These are phyloP conservation scores for Triops cancriformis DNA, from an alignment of 1,140 invertebrate species.

Conservation along the genomic window DNA sequence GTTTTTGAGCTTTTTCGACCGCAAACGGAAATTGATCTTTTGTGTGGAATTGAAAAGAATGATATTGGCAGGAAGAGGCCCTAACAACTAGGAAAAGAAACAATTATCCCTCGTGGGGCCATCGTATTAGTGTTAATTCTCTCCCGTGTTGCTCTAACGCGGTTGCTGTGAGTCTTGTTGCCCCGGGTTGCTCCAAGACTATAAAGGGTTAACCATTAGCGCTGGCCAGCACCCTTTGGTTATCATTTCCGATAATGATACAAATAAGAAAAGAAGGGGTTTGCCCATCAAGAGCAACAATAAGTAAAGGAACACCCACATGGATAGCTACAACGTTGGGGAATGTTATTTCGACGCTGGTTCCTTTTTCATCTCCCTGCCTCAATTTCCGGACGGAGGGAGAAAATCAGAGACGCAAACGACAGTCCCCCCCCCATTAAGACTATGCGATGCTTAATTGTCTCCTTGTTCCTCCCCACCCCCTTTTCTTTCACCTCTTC, in stretches of 20 bases:
- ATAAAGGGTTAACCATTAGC: slow-evolving; percentile 13
- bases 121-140: not conserved
- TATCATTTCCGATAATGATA: slow-evolving; percentile 14
- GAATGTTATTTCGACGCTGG: not conserved
- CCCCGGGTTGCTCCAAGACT: not conserved
- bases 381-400: not conserved
- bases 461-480: not conserved
- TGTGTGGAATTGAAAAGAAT: not conserved
- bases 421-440: not conserved
- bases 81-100: not conserved
- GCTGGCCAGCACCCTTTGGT: not conserved
- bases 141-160: not conserved
- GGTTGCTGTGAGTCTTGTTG: not conserved
- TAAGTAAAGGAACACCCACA: not conserved
- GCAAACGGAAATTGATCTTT: not conserved
- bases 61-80: slow-evolving; percentile 9
- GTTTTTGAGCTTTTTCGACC: not conserved
- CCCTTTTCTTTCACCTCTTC: not conserved
- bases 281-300: not conserved
- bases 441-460: not conserved
- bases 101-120: not conserved
- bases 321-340: not conserved
- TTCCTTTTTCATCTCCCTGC: not conserved
- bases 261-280: slow-evolving; percentile 6
- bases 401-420: not conserved